A percentile compares a stretch with the other conserved stretches of the same genome.
phyloP scores from a whole-genome alignment of 2,113 vertebrate genomes.

The Mionectes macconnelli region DNA sequence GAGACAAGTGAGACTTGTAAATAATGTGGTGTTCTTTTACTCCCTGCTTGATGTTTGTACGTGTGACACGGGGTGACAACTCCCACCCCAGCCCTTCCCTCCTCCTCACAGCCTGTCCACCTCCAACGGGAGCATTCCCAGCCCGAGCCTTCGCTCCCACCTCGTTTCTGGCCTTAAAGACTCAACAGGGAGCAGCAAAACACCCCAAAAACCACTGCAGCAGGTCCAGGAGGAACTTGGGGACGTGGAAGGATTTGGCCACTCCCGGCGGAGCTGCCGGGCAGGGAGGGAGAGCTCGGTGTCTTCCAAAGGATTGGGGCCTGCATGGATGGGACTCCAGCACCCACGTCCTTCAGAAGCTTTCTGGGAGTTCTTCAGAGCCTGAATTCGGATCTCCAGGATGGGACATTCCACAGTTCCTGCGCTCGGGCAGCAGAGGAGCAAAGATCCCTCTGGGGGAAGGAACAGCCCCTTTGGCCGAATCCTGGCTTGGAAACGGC shows the following conservation, averaged over 20 bases:
- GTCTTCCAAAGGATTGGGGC: accelerated
- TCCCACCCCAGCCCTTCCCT: neutral
- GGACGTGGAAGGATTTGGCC: accelerated
- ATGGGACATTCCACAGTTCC: accelerated
- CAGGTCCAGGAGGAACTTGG: neutral
- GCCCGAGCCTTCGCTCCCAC: neutral
- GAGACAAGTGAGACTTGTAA: conserved; percentile 15
- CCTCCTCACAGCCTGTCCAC: neutral
- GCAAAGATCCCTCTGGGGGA: neutral
- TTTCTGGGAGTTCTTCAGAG: neutral
- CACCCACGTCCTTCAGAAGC: neutral
- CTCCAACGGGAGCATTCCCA: neutral
- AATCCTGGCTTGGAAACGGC: neutral
- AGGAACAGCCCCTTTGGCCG: neutral
- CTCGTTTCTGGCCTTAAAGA: neutral
- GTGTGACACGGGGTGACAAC: neutral
- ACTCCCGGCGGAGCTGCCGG: accelerated
- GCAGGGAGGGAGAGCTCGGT: neutral
- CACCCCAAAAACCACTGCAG: accelerated
- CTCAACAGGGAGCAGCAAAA: neutral
- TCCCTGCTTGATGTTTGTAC: neutral
- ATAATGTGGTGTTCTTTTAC: neutral
- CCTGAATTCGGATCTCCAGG: neutral
- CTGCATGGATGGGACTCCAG: accelerated
- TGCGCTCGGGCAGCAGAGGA: neutral